phyloP scores from a whole-genome alignment of 2,888 invertebrate species.

The Cheilosia urbana region DNA sequence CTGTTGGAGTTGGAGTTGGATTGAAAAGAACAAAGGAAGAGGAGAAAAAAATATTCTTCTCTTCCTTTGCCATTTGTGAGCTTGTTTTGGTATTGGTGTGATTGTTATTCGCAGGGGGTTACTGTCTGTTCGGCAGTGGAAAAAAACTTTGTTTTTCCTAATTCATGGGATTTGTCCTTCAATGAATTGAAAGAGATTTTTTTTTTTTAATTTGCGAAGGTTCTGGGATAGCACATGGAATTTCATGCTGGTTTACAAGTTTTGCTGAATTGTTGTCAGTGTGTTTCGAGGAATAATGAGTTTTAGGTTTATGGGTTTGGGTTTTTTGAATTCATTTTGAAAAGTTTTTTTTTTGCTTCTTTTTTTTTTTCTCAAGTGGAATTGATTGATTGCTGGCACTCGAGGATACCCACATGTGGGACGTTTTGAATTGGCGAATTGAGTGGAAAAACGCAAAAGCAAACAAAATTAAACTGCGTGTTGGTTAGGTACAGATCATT shows the following conservation, averaged over 20 bases:
- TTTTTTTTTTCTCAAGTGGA: constrained; percentile 16
- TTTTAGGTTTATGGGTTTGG: constrained; percentile 22
- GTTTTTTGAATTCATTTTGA: constrained; percentile 10
- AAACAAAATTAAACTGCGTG: constrained; percentile 1
- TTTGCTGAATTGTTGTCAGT: neutral
- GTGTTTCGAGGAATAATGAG: constrained; percentile 30
- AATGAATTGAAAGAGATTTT: constrained; percentile 40
- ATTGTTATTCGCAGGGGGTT: constrained; percentile 32
- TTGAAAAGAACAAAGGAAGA: neutral
- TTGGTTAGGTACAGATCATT: too few relatives aligned
- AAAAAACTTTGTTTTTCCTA: constrained; percentile 24
- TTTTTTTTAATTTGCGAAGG: constrained; percentile 44
- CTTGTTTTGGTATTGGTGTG: constrained; percentile 46
- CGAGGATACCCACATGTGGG: constrained; percentile 35
- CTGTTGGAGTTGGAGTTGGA: constrained; percentile 45
- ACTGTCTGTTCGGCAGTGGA: neutral
- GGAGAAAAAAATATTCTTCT: neutral
- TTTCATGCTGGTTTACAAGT: constrained; percentile 35
- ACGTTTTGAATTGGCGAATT: neutral
- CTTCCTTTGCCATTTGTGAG: constrained; percentile 36
- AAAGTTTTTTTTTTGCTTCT: constrained; percentile 38
- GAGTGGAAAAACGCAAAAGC: constrained; percentile 19
- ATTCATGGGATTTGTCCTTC: constrained; percentile 39
- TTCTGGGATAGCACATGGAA: constrained; percentile 9
- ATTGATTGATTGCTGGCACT: constrained; percentile 24